Percentiles rank a stretch among this genome's conserved stretches.
Conservation (phyloP, 2,888 invertebrate genomes). For the Unio pictorum region DNA sequence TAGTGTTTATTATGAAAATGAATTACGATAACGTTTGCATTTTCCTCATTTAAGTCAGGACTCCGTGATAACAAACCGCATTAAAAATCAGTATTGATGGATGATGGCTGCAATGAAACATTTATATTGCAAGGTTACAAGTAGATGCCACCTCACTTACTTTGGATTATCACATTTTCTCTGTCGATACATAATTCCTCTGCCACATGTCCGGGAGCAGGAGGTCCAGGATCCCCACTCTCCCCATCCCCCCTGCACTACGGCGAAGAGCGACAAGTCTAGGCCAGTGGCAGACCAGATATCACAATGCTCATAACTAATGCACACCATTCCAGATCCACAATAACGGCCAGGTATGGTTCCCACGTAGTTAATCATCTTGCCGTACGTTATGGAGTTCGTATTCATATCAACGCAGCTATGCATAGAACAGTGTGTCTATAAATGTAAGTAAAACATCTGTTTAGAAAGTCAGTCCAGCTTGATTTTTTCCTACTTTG, state of each 20-base stretch:
- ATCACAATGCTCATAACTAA: constrained; percentile 15
- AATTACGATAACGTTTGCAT: too few species aligned
- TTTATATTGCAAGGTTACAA: too few species aligned
- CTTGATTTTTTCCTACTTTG: too few species aligned
- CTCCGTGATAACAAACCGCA: too few species aligned
- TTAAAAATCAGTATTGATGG: too few species aligned
- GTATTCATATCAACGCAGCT: constrained; percentile 29
- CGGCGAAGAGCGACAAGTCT: constrained; percentile 3
- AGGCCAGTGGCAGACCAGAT: constrained; percentile 22
- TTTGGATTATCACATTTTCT: constrained; percentile 34
- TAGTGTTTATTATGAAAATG: too few species aligned
- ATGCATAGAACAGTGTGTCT: constrained; percentile 13
- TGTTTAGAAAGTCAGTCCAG: too few species aligned
- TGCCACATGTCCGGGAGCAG: constrained; percentile 34
- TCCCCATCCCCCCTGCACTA: constrained; percentile 33
- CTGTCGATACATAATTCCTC: constrained; percentile 24
- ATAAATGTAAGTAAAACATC: background rate
- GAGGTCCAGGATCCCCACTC: constrained; percentile 23
- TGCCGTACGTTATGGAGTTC: constrained; percentile 15
- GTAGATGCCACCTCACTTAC: constrained; percentile 12
- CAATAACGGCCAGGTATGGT: constrained; percentile 33
- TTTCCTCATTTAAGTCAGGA: too few species aligned
- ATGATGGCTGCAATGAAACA: too few species aligned
- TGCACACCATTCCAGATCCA: constrained; percentile 23
- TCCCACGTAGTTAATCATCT: constrained; percentile 11